These are phyloP conservation scores for Sturmia bella DNA, from an alignment of 2,888 invertebrate species.

Conservation along the genomic window DNA sequence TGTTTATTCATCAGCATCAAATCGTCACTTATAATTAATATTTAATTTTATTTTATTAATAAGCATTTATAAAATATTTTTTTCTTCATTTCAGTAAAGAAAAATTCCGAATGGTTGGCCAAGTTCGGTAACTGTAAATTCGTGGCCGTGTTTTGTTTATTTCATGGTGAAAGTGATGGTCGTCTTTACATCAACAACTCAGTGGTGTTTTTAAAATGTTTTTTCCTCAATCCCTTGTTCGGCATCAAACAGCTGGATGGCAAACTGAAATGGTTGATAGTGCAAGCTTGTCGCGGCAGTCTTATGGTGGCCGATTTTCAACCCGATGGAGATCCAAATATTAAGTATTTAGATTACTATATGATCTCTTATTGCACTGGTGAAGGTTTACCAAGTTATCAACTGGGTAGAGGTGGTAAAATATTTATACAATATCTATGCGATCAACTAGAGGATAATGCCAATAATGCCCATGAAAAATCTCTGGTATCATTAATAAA, in stretches of 20 bases:
- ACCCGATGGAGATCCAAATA: constrained; percentile 14
- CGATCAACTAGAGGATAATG: constrained; percentile 30
- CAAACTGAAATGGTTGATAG: constrained; percentile 63
- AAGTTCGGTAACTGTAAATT: constrained; percentile 35
- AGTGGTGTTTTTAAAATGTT: not conserved
- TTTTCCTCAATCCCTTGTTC: constrained; percentile 46
- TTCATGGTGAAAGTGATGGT: constrained; percentile 46
- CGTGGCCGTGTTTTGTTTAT: constrained; percentile 47
- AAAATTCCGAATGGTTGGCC: constrained; percentile 15
- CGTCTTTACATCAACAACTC: not conserved
- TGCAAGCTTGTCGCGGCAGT: constrained; percentile 56
- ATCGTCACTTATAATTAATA: no score
- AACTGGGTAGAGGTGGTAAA: constrained; percentile 32
- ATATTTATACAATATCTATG: constrained; percentile 52
- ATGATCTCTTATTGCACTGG: constrained; percentile 50
- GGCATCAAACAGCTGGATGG: constrained; percentile 42
- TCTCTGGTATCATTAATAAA: constrained; percentile 17
- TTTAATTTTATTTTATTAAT: no score
- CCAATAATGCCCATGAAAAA: not conserved
- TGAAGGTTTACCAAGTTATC: constrained; percentile 46
- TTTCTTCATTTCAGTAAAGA: constrained; percentile 46
- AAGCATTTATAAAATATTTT: no score
- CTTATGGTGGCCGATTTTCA: not conserved
- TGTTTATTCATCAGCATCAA: no score
- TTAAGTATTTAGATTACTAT: constrained; percentile 25